These are phyloP conservation scores for Gadopsis marmoratus DNA, from an alignment of 2,797 vertebrate genomes.

Conservation along the genomic window DNA sequence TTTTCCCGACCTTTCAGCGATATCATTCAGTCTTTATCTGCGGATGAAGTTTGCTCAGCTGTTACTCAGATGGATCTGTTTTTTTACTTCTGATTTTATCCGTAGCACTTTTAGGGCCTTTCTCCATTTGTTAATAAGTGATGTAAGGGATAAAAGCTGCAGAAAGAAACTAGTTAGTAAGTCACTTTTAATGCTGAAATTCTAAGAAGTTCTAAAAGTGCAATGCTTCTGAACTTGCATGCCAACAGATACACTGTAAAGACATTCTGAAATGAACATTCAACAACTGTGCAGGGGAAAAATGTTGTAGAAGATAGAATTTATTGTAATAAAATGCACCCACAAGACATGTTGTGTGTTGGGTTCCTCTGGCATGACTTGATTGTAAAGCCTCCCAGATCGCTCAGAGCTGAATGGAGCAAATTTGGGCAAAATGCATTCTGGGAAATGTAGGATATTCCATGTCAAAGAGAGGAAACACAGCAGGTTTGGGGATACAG, in stretches of 20 bases:
- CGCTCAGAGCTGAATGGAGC: conserved; percentile 2
- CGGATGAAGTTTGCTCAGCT: not conserved
- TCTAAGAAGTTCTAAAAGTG: not conserved
- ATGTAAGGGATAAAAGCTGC: not conserved
- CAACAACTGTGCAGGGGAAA: not conserved
- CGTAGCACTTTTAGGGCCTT: too few relatives aligned
- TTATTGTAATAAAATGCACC: not conserved
- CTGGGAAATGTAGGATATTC: conserved; percentile 33
- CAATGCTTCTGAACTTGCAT: not conserved
- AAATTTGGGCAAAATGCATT: not conserved
- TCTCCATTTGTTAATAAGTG: not conserved
- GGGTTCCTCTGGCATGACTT: not conserved
- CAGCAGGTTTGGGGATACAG: not conserved
- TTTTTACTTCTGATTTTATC: not conserved
- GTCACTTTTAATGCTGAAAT: not conserved
- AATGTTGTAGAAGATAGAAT: not conserved
- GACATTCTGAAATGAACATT: not conserved
- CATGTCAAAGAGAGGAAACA: not conserved
- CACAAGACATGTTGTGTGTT: too few relatives aligned
- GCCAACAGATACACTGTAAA: too few relatives aligned
- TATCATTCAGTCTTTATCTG: not conserved
- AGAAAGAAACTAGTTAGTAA: not conserved
- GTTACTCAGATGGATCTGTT: not conserved
- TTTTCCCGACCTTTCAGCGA: not conserved
- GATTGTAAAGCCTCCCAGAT: conserved; percentile 2